These are phyloP conservation scores for Malacosoma neustria DNA, from an alignment of 2,888 invertebrate genomes.

Conservation along the genomic window DNA sequence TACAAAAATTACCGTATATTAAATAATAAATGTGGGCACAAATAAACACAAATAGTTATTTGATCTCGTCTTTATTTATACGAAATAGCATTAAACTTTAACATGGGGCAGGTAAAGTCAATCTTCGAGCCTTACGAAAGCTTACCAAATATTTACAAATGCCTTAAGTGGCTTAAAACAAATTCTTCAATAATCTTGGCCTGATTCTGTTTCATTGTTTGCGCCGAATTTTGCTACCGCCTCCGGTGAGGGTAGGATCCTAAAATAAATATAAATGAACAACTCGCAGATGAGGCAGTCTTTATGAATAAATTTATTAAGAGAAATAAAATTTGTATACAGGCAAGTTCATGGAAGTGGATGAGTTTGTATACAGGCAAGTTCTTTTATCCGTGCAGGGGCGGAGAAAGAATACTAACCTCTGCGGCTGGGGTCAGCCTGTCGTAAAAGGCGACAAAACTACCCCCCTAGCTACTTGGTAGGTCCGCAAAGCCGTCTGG, in stretches of 20 bases:
- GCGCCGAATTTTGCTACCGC: conserved; percentile 57
- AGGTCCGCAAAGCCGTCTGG: too few relatives aligned
- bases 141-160: conserved; percentile 69
- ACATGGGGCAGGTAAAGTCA: conserved; percentile 47
- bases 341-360: too few relatives aligned
- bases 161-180: conserved; percentile 70
- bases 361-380: too few relatives aligned
- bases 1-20: neutral
- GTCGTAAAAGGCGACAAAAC: too few relatives aligned
- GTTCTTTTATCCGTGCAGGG: too few relatives aligned
- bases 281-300: neutral
- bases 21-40: conserved; percentile 1
- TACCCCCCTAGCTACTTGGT: too few relatives aligned
- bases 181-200: conserved; percentile 68
- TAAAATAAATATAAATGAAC: conserved; percentile 1
- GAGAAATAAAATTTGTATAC: too few relatives aligned
- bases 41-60: conserved; percentile 3
- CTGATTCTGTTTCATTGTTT: conserved; percentile 60
- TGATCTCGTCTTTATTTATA: conserved; percentile 22
- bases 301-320: neutral
- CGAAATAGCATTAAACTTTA: conserved; percentile 52
- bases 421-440: too few relatives aligned
- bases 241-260: conserved; percentile 21
- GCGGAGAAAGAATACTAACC: too few relatives aligned
- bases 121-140: conserved; percentile 45